Conservation (phyloP, 2,888 invertebrate species). For the Asteroscopus sphinx region DNA sequence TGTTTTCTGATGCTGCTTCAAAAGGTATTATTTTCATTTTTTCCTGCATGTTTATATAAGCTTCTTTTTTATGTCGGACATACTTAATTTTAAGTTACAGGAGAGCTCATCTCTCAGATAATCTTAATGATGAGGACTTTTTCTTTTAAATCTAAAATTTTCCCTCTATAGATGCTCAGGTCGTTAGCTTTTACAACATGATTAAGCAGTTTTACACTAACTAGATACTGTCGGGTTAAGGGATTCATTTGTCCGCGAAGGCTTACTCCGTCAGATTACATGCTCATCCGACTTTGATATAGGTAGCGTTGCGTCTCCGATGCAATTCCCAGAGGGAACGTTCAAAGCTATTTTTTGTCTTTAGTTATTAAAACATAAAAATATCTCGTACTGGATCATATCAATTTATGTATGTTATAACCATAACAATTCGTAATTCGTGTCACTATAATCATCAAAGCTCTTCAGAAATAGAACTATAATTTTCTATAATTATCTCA, state of each 20-base stretch:
- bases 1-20: not conserved
- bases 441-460: constrained; percentile 23
- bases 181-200: not conserved
- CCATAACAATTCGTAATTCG: not conserved
- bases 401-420: not conserved
- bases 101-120: too few relatives aligned
- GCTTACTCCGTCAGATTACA: constrained; percentile 9
- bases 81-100: too few relatives aligned
- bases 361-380: not conserved
- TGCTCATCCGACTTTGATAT: constrained; percentile 4
- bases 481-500: constrained; percentile 4
- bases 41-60: not conserved
- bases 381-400: not conserved
- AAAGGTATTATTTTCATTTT: not conserved
- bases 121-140: too few relatives aligned
- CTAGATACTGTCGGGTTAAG: not conserved
- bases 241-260: constrained; percentile 1
- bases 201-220: not conserved
- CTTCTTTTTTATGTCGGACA: too few relatives aligned
- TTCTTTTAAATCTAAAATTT: not conserved
- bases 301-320: constrained; percentile 11
- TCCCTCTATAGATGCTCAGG: not conserved
- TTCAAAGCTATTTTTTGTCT: not conserved
- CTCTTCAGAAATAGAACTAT: not conserved
- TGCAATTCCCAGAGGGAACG: not conserved